Evolutionary conservation across 2,888 invertebrate species (phyloP).

Genomic region (Polylopha cassiicola): DNA sequence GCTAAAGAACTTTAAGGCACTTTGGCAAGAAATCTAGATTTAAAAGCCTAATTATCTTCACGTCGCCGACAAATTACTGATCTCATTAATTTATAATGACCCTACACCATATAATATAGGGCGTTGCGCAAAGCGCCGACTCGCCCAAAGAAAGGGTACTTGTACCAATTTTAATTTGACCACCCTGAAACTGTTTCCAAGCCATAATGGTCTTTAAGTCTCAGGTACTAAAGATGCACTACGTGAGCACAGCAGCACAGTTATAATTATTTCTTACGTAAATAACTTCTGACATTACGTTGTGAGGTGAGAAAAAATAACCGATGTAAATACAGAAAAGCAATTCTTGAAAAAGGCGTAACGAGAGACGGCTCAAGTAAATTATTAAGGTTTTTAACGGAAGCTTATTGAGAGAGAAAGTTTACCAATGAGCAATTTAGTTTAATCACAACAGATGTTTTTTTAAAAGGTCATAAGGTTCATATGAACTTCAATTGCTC

Average conservation of each 20-base stretch:
- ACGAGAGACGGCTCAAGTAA: constrained; percentile 17
- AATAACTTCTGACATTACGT: constrained; percentile 26
- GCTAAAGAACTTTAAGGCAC: constrained; percentile 17
- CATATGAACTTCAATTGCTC: too few relatives aligned
- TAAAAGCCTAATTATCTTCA: constrained; percentile 27
- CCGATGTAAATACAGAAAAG: constrained; percentile 17
- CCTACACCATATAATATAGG: constrained; percentile 25
- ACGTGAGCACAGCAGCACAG: background rate
- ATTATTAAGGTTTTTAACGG: constrained; percentile 20
- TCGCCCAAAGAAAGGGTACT: constrained; percentile 31
- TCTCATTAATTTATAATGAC: constrained; percentile 25
- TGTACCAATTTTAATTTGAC: constrained; percentile 18
- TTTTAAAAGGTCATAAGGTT: too few relatives aligned
- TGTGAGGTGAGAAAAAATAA: constrained; percentile 24
- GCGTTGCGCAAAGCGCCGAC: constrained; percentile 30
- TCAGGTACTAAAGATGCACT: constrained; percentile 5
- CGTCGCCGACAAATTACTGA: constrained; percentile 28
- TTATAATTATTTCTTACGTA: constrained; percentile 30
- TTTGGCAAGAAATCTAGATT: constrained; percentile 17
- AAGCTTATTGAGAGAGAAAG: constrained; percentile 8
- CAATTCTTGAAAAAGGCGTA: constrained; percentile 17
- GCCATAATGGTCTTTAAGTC: constrained; percentile 21
- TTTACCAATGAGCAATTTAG: background rate
- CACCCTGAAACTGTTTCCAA: background rate
- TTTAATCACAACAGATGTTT: too few relatives aligned